phyloP scores from a whole-genome alignment of 2,888 invertebrate species.

The Tridacna crocea region DNA sequence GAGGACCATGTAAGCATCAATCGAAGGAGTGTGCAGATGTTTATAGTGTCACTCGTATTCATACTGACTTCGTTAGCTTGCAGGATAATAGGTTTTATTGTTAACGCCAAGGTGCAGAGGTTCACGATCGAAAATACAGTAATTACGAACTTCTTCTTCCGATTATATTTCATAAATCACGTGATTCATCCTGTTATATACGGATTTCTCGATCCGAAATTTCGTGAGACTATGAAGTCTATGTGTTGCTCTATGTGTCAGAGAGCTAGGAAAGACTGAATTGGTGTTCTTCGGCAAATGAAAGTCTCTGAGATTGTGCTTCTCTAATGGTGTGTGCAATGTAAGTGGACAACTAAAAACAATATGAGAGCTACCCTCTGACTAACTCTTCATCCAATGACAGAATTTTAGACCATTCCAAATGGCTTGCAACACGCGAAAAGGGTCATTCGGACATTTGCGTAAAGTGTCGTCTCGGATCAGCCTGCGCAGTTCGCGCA shows the following conservation, averaged over 20 bases:
- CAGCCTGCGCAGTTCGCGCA: too few species aligned
- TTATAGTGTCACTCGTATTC: constrained; percentile 8
- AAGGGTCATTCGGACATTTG: too few species aligned
- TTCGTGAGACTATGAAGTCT: constrained; percentile 6
- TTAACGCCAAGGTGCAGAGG: neutral
- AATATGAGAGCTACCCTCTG: too few species aligned
- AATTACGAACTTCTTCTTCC: constrained; percentile 4
- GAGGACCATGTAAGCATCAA: neutral
- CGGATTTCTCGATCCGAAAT: constrained; percentile 16
- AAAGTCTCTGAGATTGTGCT: too few species aligned
- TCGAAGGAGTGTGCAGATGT: constrained; percentile 1
- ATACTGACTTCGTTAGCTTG: constrained; percentile 5
- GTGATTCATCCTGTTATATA: constrained; percentile 23
- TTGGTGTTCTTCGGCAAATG: too few species aligned
- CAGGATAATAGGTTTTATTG: neutral
- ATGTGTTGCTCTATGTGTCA: constrained; percentile 4
- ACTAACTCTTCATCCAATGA: too few species aligned
- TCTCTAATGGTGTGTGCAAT: too few species aligned
- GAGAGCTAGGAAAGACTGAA: too few species aligned
- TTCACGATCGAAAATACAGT: neutral
- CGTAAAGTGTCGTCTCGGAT: too few species aligned
- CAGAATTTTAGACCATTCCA: too few species aligned
- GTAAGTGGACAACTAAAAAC: too few species aligned
- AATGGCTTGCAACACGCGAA: too few species aligned
- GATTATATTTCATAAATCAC: constrained; percentile 21